Evolutionary conservation across 2,888 invertebrate genomes (phyloP).

Genomic region (Nephrotoma guestfalica): DNA sequence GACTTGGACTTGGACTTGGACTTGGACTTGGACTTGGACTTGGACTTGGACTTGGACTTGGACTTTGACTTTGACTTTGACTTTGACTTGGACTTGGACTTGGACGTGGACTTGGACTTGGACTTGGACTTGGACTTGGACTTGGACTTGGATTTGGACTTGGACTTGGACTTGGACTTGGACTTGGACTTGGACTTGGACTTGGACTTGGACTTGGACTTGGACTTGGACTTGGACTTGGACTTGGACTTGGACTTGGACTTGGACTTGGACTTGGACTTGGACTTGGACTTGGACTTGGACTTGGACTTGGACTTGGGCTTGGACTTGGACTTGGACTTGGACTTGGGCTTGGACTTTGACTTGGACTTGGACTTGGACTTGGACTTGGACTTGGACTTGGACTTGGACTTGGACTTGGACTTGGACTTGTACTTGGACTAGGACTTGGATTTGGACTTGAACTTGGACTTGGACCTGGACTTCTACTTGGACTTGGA

Average conservation of each 20-base stretch:
- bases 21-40: neutral
- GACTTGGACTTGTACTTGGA: neutral
- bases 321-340: neutral
- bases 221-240: neutral
- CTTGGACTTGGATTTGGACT: neutral
- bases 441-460: neutral
- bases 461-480: neutral
- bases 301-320: neutral
- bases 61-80: neutral
- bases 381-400: neutral
- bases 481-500: neutral
- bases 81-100: neutral
- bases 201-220: neutral
- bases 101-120: neutral
- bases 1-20: neutral
- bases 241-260: neutral
- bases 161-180: neutral
- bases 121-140: neutral
- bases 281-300: neutral
- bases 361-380: neutral
- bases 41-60: neutral
- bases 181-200: neutral
- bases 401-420: neutral
- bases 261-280: neutral
- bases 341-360: neutral